Conservation (phyloP, 2,113 vertebrate species). For the Stercorarius parasiticus region DNA sequence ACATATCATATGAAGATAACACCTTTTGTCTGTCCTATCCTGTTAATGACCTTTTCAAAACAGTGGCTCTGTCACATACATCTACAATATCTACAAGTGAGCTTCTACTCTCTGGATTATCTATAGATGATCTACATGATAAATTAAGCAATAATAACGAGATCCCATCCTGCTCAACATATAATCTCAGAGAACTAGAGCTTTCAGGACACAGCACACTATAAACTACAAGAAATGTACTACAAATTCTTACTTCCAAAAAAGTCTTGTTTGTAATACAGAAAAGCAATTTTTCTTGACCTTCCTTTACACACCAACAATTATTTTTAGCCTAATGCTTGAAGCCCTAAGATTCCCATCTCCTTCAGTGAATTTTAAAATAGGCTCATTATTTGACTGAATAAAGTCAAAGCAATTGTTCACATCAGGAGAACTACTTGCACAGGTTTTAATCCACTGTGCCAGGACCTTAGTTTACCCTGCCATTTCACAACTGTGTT, state of each 20-base stretch:
- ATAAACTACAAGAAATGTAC: background rate
- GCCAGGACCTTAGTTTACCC: background rate
- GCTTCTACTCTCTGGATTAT: background rate
- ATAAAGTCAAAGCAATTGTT: background rate
- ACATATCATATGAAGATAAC: background rate
- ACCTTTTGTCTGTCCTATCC: background rate
- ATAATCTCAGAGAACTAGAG: background rate
- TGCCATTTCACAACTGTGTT: background rate
- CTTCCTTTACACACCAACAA: background rate
- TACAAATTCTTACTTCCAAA: background rate
- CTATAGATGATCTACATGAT: background rate
- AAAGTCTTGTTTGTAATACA: background rate
- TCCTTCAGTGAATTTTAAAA: slow-evolving; percentile 17
- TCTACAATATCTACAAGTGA: background rate
- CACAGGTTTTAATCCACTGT: background rate
- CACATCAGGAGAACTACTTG: background rate
- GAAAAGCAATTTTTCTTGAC: background rate
- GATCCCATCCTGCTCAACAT: background rate
- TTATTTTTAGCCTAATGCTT: background rate
- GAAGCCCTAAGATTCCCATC: background rate
- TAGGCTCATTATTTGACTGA: slow-evolving; percentile 12
- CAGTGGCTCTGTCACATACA: background rate
- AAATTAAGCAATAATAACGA: background rate
- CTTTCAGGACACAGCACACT: background rate
- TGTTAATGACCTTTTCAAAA: background rate